Percentiles rank a stretch among this genome's conserved stretches.
Conservation (phyloP, 1,140 invertebrate genomes). For the Formica exsecta region DNA sequence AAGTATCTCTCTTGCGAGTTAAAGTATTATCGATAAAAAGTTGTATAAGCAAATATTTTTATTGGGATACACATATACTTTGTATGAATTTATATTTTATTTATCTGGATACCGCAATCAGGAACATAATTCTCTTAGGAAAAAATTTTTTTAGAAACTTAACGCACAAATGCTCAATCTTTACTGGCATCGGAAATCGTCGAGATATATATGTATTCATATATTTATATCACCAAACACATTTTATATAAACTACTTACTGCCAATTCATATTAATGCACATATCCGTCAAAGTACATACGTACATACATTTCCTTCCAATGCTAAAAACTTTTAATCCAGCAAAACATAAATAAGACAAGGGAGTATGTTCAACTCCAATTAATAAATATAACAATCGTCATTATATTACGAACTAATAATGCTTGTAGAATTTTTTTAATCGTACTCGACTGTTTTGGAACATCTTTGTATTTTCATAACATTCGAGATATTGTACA, state of each 20-base stretch:
- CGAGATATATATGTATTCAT: constrained; percentile 42
- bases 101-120: neutral
- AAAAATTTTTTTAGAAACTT: constrained; percentile 51
- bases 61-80: constrained; percentile 46
- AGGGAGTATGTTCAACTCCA: neutral
- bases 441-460: constrained; percentile 68
- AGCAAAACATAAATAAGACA: neutral
- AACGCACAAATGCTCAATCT: constrained; percentile 44
- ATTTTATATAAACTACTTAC: constrained; percentile 63
- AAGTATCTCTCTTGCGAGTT: constrained; percentile 20
- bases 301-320: constrained; percentile 68
- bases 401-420: constrained; percentile 37
- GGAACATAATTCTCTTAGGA: neutral
- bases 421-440: constrained; percentile 65
- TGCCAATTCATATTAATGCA: constrained; percentile 63
- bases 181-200: constrained; percentile 27
- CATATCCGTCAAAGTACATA: constrained; percentile 71
- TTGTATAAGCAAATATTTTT: constrained; percentile 56
- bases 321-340: constrained; percentile 20
- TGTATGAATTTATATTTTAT: constrained; percentile 52
- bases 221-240: constrained; percentile 24
- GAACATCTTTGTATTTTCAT: constrained; percentile 73
- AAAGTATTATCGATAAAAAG: constrained; percentile 54
- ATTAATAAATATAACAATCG: constrained; percentile 56
- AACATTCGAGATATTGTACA: constrained; percentile 74